Evolutionary conservation across 53 echinoderm and acorn worm species (phyloP).

Genomic region (Holothuria scabra): DNA sequence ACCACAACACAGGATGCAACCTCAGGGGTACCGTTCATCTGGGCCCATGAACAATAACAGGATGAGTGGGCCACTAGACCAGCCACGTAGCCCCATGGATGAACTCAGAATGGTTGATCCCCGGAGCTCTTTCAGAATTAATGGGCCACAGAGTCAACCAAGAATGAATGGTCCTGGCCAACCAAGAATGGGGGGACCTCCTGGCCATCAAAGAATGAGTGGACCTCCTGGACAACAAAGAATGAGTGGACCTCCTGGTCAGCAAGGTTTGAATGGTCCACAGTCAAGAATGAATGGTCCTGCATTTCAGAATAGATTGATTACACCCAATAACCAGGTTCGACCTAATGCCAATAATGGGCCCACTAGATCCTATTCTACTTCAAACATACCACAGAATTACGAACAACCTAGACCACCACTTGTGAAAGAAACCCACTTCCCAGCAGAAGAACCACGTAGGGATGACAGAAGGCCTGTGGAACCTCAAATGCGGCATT

Average conservation of each 20-base stretch:
- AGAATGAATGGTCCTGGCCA: constrained; percentile 30
- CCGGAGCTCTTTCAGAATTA: neutral
- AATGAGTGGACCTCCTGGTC: constrained; percentile 4
- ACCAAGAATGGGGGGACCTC: neutral
- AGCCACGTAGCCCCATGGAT: neutral
- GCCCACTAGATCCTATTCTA: too few species aligned
- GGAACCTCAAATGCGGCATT: neutral
- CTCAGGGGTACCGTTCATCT: constrained; percentile 21
- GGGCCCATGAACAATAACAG: constrained; percentile 11
- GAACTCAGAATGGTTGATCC: neutral
- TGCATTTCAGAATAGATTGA: neutral
- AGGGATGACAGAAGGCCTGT: constrained; percentile 40
- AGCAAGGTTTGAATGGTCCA: neutral
- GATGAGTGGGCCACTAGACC: constrained; percentile 1
- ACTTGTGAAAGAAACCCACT: constrained; percentile 22
- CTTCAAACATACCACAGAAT: too few species aligned
- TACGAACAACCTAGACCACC: constrained; percentile 6
- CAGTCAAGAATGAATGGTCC: constrained; percentile 1
- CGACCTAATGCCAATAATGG: too few species aligned
- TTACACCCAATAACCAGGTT: too few species aligned
- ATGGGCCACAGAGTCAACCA: neutral
- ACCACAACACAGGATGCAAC: constrained; percentile 36
- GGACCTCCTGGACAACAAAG: neutral
- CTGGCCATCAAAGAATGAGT: neutral
- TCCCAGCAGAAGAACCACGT: constrained; percentile 39